Evolutionary conservation across 2,113 vertebrate genomes (phyloP).

Genomic region (Bos javanicus): DNA sequence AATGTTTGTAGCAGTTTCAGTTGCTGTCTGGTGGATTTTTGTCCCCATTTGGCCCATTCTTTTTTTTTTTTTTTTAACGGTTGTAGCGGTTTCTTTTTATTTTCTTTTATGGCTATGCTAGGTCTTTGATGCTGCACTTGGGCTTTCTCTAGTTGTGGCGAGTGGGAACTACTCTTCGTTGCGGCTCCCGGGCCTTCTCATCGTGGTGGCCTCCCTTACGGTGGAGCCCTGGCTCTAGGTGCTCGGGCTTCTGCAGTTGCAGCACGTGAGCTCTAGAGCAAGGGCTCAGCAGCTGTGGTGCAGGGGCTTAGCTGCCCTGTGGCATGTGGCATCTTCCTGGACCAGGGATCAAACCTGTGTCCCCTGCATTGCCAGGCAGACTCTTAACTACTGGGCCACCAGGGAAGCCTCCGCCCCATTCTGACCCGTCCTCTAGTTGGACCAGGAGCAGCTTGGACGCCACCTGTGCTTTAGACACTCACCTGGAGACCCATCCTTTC

Average conservation of each 20-base stretch:
- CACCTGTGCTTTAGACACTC: neutral
- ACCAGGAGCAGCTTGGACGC: neutral
- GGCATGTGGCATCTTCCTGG: neutral
- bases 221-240: neutral
- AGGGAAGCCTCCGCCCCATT: neutral
- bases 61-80: neutral
- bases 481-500: too few relatives aligned
- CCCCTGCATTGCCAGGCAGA: neutral
- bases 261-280: rapidly evolving
- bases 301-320: neutral
- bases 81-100: neutral
- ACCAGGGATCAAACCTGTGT: neutral
- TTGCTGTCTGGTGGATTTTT: neutral
- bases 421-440: neutral
- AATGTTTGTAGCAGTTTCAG: neutral
- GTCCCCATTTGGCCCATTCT: neutral
- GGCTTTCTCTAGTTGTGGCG: neutral
- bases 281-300: neutral
- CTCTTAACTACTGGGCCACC: neutral
- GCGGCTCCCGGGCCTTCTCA: rapidly evolving
- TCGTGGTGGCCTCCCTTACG: neutral
- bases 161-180: neutral
- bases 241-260: neutral
- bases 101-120: neutral
- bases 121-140: neutral